These are phyloP conservation scores for Lichenostomus cassidix DNA, from an alignment of 2,113 vertebrate genomes.

Conservation along the genomic window DNA sequence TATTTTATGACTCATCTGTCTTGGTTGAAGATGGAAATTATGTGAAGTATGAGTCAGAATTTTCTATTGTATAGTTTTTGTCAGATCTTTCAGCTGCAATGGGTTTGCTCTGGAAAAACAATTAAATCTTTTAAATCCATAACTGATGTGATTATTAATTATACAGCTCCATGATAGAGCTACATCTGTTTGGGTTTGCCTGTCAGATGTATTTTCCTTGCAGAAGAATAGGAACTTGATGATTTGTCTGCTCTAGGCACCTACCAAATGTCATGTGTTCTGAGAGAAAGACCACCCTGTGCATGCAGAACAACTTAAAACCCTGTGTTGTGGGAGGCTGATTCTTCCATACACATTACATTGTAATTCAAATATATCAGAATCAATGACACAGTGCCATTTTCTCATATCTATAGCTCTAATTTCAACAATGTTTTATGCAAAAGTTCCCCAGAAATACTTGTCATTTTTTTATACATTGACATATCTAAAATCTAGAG, in stretches of 20 bases:
- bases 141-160: background rate
- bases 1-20: background rate
- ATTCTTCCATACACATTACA: background rate
- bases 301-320: background rate
- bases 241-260: background rate
- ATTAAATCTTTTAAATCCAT: background rate
- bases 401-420: background rate
- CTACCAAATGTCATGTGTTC: background rate
- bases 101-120: background rate
- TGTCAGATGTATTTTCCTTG: background rate
- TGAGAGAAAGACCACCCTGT: background rate
- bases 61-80: background rate
- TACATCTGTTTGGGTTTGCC: background rate
- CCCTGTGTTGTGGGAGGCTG: background rate
- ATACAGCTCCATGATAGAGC: background rate
- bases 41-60: background rate
- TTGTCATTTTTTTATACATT: background rate
- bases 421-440: background rate
- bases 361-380: background rate
- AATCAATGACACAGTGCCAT: background rate
- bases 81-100: background rate
- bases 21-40: background rate
- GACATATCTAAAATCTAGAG: background rate
- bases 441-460: background rate
- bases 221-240: background rate